Percentiles rank a stretch among this genome's conserved stretches.
Conservation (phyloP, 2,888 invertebrate species). For the Plusia festucae region DNA sequence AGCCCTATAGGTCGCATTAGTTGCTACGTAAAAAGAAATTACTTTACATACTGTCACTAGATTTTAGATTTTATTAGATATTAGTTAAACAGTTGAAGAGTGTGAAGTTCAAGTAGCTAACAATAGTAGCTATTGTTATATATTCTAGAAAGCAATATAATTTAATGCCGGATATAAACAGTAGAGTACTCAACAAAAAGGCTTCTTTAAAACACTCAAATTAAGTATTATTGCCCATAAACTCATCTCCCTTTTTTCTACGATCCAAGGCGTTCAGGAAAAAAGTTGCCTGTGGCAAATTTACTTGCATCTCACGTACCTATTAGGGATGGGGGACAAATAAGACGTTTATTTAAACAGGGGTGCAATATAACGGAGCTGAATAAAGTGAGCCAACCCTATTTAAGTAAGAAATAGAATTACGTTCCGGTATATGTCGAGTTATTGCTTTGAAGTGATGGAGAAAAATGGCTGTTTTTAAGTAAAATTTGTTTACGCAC, state of each 20-base stretch:
- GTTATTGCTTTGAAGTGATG: slow-evolving; percentile 16
- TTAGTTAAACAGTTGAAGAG: background rate
- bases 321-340: slow-evolving; percentile 61
- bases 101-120: background rate
- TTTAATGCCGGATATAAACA: background rate
- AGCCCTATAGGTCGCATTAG: background rate
- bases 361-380: slow-evolving; percentile 37
- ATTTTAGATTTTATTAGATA: background rate
- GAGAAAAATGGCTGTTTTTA: background rate
- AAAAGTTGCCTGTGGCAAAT: slow-evolving; percentile 61
- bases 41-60: background rate
- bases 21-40: background rate
- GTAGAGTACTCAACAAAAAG: background rate
- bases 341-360: slow-evolving; percentile 57
- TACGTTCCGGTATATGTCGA: slow-evolving; percentile 32
- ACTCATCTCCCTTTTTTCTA: slow-evolving; percentile 10
- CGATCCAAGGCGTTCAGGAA: slow-evolving; percentile 23
- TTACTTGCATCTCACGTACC: slow-evolving; percentile 63
- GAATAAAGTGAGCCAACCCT: slow-evolving; percentile 38
- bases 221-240: slow-evolving; percentile 6
- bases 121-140: no score
- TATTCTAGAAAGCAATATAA: slow-evolving; percentile 3
- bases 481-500: no score
- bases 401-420: slow-evolving; percentile 45
- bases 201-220: slow-evolving; percentile 3